phyloP scores from a whole-genome alignment of 1,140 invertebrate genomes.

The Wiebesia pumilae region DNA sequence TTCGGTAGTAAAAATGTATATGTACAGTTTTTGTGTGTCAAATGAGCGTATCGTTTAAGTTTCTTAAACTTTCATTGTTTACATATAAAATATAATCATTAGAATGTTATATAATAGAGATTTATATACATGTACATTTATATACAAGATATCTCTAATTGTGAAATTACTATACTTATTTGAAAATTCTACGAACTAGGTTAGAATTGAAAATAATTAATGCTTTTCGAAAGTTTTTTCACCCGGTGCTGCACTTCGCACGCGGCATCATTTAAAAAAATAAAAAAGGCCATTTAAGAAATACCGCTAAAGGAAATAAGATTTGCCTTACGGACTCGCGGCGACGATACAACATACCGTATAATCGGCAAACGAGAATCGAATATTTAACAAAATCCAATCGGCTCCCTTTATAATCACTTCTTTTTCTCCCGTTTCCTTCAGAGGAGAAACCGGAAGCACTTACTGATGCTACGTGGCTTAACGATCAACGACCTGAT shows the following conservation, averaged over 20 bases:
- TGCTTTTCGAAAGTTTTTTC: too few relatives aligned
- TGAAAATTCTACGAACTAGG: too few relatives aligned
- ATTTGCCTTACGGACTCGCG: neutral
- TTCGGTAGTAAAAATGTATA: too few relatives aligned
- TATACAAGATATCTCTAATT: too few relatives aligned
- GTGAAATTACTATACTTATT: too few relatives aligned
- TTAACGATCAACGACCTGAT: slow-evolving; percentile 87
- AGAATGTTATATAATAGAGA: too few relatives aligned
- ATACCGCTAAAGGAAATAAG: neutral
- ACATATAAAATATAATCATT: too few relatives aligned
- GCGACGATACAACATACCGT: neutral
- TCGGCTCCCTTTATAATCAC: neutral
- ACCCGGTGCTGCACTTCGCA: neutral
- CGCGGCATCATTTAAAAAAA: neutral
- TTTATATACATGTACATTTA: too few relatives aligned
- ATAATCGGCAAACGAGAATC: slow-evolving; percentile 15
- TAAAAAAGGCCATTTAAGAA: neutral
- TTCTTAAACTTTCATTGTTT: too few relatives aligned
- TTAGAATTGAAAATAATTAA: too few relatives aligned
- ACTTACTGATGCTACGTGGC: slow-evolving; percentile 86
- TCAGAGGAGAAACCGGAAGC: slow-evolving; percentile 84
- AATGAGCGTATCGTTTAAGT: too few relatives aligned
- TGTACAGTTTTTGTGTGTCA: too few relatives aligned
- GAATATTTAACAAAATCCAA: slow-evolving; percentile 27
- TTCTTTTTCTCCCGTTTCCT: slow-evolving; percentile 57